Base-by-base conservation (phyloP, 2,888 invertebrate genomes). In the Barypeithes pellucidus region DNA sequence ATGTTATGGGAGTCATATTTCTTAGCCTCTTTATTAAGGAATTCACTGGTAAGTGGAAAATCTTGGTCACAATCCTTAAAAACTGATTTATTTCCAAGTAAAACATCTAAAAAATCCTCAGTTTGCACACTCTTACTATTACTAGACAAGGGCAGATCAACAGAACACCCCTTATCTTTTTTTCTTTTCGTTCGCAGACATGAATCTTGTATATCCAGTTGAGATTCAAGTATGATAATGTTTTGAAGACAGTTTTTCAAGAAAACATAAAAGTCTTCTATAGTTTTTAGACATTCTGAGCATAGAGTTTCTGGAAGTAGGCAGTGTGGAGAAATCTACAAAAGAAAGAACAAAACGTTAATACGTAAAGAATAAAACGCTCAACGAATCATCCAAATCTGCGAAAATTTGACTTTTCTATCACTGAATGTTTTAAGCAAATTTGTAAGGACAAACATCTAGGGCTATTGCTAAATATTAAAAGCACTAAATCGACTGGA, bases 131-230 rank as follows among this genome's bases (percentile, higher is more conserved):
- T 77, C 81, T 81, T 81, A 62, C 81, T 77, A 76, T 81, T 72
- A 77, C 82, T 80, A 78, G 82, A 67, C 79, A 84, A 33, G 80
- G 83, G 66, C 79, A 84, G 78, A 81, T 87, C 86, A 0, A 85
- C 85, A 36, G 84, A 78, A 77, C 86, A 87, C n/a, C 87, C 85
- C 77, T 88, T 87, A 11, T 88, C 88, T 67, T 80, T 81, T 60
- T 84, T 83, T 62, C 85, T 81, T 75, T 85, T 86, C 11, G 81
- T 83, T 82, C 83, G 86, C 79, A 82, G 79, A 77, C 83, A 85
- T 3, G 85, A 85, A 73, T 85, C 84, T 60, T 78, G 80, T 18
- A 86, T 83, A 72, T 86, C 82, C 72, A 84, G 84, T 77, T 86
- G 83, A 29, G 83, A 77, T 81, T 87, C 81, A 59, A 84, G 76